Conservation (phyloP, 37 sponge, comb jelly and placozoan species). For the Crambe crambe region DNA sequence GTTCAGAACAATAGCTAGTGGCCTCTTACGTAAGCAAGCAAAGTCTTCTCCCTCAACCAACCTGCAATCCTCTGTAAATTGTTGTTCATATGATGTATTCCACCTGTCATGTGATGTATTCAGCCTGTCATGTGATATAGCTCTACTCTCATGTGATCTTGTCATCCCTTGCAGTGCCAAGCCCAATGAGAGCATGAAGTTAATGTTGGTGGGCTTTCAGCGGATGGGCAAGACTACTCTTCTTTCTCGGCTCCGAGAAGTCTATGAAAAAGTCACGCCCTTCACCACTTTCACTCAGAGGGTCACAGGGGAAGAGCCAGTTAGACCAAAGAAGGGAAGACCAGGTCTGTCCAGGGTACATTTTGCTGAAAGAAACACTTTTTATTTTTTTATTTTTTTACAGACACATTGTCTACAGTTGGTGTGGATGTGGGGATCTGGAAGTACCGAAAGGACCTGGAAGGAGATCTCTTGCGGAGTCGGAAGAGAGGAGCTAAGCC, state of each 20-base stretch:
- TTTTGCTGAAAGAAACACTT: background rate
- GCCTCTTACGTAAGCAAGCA: too few species aligned
- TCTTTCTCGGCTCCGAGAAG: constrained; percentile 67
- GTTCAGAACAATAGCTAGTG: too few species aligned
- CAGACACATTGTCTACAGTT: constrained; percentile 82
- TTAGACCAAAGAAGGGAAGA: background rate
- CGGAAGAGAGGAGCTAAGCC: constrained; percentile 32
- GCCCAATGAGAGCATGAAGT: constrained; percentile 85
- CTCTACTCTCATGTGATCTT: too few species aligned
- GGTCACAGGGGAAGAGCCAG: constrained; percentile 31
- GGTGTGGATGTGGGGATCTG: constrained; percentile 91
- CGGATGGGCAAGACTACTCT: constrained; percentile 90
- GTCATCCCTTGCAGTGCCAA: constrained; percentile 57
- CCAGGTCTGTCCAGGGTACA: background rate
- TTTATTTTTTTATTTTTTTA: background rate
- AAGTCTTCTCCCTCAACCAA: too few species aligned
- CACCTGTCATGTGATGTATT: too few species aligned
- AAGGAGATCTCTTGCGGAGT: constrained; percentile 18
- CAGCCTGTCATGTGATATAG: too few species aligned
- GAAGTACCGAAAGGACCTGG: constrained; percentile 84
- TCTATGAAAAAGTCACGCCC: constrained; percentile 34
- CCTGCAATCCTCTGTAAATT: too few species aligned
- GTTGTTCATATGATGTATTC: too few species aligned
- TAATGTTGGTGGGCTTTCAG: constrained; percentile 92
- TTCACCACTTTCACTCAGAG: constrained; percentile 62